These are phyloP conservation scores for Dicycla oo DNA, from an alignment of 2,888 invertebrate species.

Conservation along the genomic window DNA sequence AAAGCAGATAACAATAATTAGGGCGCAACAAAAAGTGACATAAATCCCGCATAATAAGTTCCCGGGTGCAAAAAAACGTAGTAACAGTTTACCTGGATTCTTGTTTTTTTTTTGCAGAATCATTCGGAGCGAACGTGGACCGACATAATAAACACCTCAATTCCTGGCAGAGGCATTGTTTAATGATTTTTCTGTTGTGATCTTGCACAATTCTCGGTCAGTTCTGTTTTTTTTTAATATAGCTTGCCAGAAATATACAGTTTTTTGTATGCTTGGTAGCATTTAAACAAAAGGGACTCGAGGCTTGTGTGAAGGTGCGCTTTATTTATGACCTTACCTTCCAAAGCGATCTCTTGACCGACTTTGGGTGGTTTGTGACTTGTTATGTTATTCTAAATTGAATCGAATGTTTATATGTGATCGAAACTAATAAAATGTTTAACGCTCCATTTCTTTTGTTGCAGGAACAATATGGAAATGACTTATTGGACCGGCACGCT, in stretches of 20 bases:
- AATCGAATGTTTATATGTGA: constrained; percentile 71
- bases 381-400: constrained; percentile 72
- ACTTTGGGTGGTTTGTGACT: constrained; percentile 82
- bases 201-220: constrained; percentile 88
- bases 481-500: constrained; percentile 70
- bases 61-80: constrained; percentile 81
- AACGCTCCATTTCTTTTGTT: constrained; percentile 83
- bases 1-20: constrained; percentile 90
- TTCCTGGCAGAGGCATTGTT: constrained; percentile 89
- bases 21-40: constrained; percentile 89
- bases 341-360: constrained; percentile 84
- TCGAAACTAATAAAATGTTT: constrained; percentile 74
- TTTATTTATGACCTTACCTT: constrained; percentile 88
- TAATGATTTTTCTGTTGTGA: constrained; percentile 90
- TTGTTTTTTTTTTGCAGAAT: constrained; percentile 83
- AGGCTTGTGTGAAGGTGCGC: constrained; percentile 88
- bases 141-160: constrained; percentile 90
- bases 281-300: constrained; percentile 88
- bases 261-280: constrained; percentile 88
- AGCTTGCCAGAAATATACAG: constrained; percentile 84
- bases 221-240: constrained; percentile 78
- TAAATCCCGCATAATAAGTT: constrained; percentile 90
- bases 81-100: constrained; percentile 85
- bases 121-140: constrained; percentile 82
- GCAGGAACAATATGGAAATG: constrained; percentile 87